Evolutionary conservation across 2,888 invertebrate genomes (phyloP).

Genomic region (Tuberolachnus salignus): DNA sequence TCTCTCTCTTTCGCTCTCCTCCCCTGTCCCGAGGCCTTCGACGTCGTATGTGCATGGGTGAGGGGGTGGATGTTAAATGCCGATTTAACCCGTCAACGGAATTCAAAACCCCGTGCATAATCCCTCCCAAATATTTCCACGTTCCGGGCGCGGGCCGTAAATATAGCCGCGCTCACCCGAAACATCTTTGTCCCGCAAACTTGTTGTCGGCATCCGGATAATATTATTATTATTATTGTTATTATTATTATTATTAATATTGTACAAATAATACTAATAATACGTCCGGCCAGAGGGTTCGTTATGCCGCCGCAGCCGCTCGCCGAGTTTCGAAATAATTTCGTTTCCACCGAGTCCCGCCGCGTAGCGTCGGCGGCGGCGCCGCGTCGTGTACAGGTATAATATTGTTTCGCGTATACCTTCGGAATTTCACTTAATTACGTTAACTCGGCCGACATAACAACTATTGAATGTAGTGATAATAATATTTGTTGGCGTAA

Average conservation of each 20-base stretch:
- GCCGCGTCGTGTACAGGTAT: too few relatives aligned
- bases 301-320: too few relatives aligned
- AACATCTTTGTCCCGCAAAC: conserved; percentile 34
- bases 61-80: conserved; percentile 15
- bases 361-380: too few relatives aligned
- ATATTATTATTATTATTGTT: conserved; percentile 1
- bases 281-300: too few relatives aligned
- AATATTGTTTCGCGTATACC: too few relatives aligned
- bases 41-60: too few relatives aligned
- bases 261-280: background rate
- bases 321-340: too few relatives aligned
- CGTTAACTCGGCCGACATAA: too few relatives aligned
- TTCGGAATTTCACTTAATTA: too few relatives aligned
- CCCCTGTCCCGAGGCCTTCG: background rate
- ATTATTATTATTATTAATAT: background rate
- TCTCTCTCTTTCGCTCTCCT: background rate
- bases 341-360: too few relatives aligned
- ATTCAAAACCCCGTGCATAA: conserved; percentile 10
- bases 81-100: conserved; percentile 38
- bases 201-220: conserved; percentile 12
- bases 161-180: conserved; percentile 6
- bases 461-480: too few relatives aligned
- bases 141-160: conserved; percentile 9
- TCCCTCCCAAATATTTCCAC: conserved; percentile 30
- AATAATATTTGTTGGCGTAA: too few relatives aligned